phyloP scores from a whole-genome alignment of 2,888 invertebrate species.

The Unio delphinus region DNA sequence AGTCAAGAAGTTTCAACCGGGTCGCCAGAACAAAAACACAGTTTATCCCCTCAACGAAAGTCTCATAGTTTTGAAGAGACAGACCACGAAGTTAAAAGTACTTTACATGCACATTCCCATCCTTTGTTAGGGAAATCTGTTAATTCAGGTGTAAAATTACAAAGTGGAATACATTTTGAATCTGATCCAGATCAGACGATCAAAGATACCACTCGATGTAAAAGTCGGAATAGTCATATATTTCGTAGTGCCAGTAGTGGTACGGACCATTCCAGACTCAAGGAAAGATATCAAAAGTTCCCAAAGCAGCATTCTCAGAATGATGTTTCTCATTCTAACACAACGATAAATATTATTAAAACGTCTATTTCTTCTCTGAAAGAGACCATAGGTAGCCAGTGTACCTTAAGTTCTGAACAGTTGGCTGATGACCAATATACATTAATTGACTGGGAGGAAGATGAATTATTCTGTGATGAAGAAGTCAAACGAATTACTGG shows the following conservation, averaged over 20 bases:
- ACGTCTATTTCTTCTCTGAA: too few relatives aligned
- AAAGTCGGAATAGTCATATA: conserved; percentile 10
- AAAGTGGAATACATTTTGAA: neutral
- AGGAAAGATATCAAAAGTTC: too few relatives aligned
- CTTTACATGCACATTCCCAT: conserved; percentile 38
- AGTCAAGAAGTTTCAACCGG: too few relatives aligned
- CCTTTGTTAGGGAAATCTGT: conserved; percentile 36
- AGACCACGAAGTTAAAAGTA: neutral
- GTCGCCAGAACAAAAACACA: too few relatives aligned
- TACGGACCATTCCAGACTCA: too few relatives aligned
- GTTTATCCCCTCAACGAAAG: too few relatives aligned
- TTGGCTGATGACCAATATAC: conserved; percentile 53
- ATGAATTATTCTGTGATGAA: conserved; percentile 62
- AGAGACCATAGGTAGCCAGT: too few relatives aligned
- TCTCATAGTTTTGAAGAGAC: neutral
- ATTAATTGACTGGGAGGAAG: conserved; percentile 60
- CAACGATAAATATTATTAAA: too few relatives aligned
- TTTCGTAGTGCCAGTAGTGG: too few relatives aligned
- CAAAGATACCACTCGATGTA: conserved; percentile 4
- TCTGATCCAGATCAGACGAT: conserved; percentile 7
- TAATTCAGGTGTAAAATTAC: conserved; percentile 5
- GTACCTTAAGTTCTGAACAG: conserved; percentile 23
- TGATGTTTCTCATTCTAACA: neutral
- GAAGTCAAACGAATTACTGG: conserved; percentile 64
- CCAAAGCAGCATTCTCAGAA: conserved; percentile 10